A percentile compares a stretch with the other conserved stretches of the same genome.
Conservation (phyloP, 2,113 vertebrate genomes). For the Noctilio leporinus region DNA sequence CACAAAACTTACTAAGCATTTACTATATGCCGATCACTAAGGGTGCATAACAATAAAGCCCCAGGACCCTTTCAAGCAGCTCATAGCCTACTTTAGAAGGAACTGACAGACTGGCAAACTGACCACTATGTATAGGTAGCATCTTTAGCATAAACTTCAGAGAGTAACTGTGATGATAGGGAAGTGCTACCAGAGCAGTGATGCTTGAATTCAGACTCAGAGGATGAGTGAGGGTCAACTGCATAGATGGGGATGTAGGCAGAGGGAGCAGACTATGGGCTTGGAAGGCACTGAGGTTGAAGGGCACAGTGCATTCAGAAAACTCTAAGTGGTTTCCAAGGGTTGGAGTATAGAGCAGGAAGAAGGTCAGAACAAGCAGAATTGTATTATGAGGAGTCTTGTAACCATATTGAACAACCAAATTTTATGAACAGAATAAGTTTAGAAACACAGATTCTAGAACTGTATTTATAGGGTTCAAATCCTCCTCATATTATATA, state of each 20-base stretch:
- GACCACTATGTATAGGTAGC: not conserved
- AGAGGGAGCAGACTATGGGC: too few species aligned
- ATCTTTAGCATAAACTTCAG: not conserved
- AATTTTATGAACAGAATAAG: not conserved
- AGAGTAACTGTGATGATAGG: not conserved
- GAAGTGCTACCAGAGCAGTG: not conserved
- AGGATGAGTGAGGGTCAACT: not conserved
- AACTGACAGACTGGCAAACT: not conserved
- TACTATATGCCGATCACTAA: not conserved
- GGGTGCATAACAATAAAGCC: not conserved
- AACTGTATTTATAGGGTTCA: not conserved
- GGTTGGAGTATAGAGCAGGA: not conserved
- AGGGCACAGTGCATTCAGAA: not conserved
- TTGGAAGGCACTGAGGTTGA: not conserved
- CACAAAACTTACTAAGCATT: not conserved
- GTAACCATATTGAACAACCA: not conserved
- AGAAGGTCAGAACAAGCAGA: not conserved
- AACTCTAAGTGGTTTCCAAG: not conserved
- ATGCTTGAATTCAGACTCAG: not conserved
- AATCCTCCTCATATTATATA: not conserved
- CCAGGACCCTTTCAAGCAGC: not conserved
- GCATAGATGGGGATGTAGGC: not conserved
- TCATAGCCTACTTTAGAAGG: not conserved
- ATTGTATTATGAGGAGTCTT: not conserved
- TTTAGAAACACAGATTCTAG: not conserved